Base-by-base conservation (phyloP, 2,797 vertebrate species). In the Chiloscyllium punctatum region DNA sequence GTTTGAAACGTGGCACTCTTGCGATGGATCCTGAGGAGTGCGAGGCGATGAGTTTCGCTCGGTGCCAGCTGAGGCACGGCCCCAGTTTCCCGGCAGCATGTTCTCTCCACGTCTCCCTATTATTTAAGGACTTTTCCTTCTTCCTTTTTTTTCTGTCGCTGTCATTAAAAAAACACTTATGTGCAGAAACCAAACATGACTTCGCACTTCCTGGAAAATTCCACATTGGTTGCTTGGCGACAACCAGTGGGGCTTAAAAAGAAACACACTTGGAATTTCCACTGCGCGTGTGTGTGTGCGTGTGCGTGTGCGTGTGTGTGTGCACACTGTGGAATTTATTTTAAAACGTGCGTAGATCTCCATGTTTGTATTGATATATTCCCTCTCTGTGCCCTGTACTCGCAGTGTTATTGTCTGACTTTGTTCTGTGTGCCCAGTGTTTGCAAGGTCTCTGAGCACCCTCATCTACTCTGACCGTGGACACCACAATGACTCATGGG, bases 341-440 rank as follows among this genome's bases (percentile, higher is more conserved):
- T 87, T 48, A 4, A 84, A 82, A n/a, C 30, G 6, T 74, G 9
- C n/a, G 30, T 82, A 37, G 13, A 23, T 42, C 11, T 87, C 2
- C 25, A 30, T 88, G 33, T 27, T 13, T 27, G 15, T 23, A 86
- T 88, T 9, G 53, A 53, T 53, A 88, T 88, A 53, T 53, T 30
- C 9, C 11, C 2, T 53, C 13, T 53, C 48, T 30, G 27, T 88
- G 51, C 86, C 86, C 86, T 88, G 86, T 88, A 27, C 51, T 88
- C 11, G 51, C 86, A 57, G 86, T 88, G 0, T 86, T 57, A 11
- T 37, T n/a, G 77, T 82, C 21, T 4, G n/a, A n/a, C 77, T 77
- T 88, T 15, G 51, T 87, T 51, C 42, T 88, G 86, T 88, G 86
- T 88, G 86, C 86, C 86, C 86, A 88, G 51, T 33, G 86, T 86